These are phyloP conservation scores for Neolamprologus longior DNA, from an alignment of 2,113 vertebrate genomes.

Conservation along the genomic window DNA sequence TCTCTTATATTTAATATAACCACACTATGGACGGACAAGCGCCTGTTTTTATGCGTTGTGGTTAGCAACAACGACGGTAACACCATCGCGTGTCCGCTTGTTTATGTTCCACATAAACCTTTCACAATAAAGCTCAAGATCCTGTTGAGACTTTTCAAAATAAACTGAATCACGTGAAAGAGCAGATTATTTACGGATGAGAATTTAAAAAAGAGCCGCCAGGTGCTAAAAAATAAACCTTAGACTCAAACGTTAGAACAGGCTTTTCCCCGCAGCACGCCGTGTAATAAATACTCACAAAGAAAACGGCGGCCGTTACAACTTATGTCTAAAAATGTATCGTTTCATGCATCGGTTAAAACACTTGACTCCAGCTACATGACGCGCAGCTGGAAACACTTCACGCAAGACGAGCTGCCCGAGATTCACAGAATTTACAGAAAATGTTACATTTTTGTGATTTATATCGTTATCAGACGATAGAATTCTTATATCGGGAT, in stretches of 20 bases:
- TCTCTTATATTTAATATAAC: too few relatives aligned
- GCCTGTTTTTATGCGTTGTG: too few relatives aligned
- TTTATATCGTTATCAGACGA: rapidly evolving
- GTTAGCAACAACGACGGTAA: rapidly evolving
- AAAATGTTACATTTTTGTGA: not conserved
- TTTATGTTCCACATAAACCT: too few relatives aligned
- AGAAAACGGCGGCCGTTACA: rapidly evolving
- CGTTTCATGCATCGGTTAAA: rapidly evolving
- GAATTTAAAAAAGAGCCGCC: rapidly evolving
- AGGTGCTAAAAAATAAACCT: not conserved
- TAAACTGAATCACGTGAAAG: rapidly evolving
- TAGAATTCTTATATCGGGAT: not conserved
- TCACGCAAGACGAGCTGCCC: rapidly evolving
- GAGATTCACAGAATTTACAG: not conserved
- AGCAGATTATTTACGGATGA: not conserved
- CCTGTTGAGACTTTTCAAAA: not conserved
- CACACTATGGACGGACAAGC: rapidly evolving
- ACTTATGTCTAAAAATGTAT: not conserved
- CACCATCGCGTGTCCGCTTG: rapidly evolving
- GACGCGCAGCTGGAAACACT: rapidly evolving
- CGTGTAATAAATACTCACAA: not conserved
- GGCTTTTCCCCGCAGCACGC: too few relatives aligned
- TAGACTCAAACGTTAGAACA: not conserved
- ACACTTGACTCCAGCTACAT: not conserved
- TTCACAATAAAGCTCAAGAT: too few relatives aligned